A percentile compares a stretch with the other conserved stretches of the same genome.
These are phyloP conservation scores for Holothuria scabra DNA, from an alignment of 53 echinoderm and acorn worm species.

Conservation along the genomic window DNA sequence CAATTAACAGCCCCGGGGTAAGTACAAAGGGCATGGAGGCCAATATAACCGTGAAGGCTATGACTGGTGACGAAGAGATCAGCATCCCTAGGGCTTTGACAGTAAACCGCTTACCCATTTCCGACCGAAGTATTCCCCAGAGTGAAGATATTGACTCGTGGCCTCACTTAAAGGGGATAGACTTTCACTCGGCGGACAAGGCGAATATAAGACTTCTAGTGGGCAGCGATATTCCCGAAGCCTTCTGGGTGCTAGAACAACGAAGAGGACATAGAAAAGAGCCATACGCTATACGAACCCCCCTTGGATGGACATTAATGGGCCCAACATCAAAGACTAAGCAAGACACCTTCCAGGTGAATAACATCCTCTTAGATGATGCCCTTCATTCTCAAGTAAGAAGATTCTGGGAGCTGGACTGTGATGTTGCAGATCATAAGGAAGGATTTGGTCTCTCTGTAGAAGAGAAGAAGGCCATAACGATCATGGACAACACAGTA, in stretches of 20 bases:
- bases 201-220: constrained; percentile 59
- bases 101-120: constrained; percentile 55
- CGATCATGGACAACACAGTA: constrained; percentile 57
- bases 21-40: constrained; percentile 51
- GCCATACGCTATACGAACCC: constrained; percentile 64
- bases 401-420: constrained; percentile 68
- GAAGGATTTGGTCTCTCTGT: constrained; percentile 45
- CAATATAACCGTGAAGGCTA: constrained; percentile 18
- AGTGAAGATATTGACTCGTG: constrained; percentile 30
- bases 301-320: constrained; percentile 72
- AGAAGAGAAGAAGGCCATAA: constrained; percentile 63
- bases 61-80: constrained; percentile 41
- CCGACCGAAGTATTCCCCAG: constrained; percentile 47
- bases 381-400: constrained; percentile 56
- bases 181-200: constrained; percentile 17
- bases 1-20: constrained; percentile 39
- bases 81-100: constrained; percentile 60
- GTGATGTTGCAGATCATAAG: constrained; percentile 30
- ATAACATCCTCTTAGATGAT: constrained; percentile 45
- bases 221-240: constrained; percentile 63
- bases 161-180: constrained; percentile 38
- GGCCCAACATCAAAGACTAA: constrained; percentile 49
- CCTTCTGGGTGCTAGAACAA: constrained; percentile 62
- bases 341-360: constrained; percentile 32
- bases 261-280: constrained; percentile 61